Percentiles rank a stretch among this genome's conserved stretches.
These are phyloP conservation scores for Phrynosoma platyrhinos DNA, from an alignment of 2,113 vertebrate genomes.

Conservation along the genomic window DNA sequence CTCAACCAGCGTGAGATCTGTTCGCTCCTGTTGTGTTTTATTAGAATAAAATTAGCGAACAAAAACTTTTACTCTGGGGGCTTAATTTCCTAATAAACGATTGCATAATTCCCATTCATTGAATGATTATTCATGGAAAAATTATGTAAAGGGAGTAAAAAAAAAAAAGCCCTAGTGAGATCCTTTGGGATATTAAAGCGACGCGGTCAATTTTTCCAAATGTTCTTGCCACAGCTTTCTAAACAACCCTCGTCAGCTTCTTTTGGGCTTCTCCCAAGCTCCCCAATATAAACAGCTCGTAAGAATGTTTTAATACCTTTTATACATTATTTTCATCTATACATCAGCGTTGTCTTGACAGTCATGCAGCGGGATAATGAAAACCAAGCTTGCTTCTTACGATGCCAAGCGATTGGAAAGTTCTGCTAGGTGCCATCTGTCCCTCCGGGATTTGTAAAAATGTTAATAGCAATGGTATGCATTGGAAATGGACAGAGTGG, in stretches of 20 bases:
- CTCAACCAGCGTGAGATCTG: constrained; percentile 26
- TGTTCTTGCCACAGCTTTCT: constrained; percentile 72
- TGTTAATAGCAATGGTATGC: constrained; percentile 69
- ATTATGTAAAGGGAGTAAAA: constrained; percentile 80
- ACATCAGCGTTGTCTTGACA: constrained; percentile 67
- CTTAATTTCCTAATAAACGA: constrained; percentile 76
- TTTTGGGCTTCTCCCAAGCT: constrained; percentile 61
- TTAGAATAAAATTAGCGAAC: constrained; percentile 59
- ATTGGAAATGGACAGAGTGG: constrained; percentile 61
- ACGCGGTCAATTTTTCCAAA: constrained; percentile 82
- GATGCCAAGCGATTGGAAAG: constrained; percentile 71
- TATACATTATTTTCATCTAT: constrained; percentile 50
- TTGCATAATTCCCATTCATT: constrained; percentile 77
- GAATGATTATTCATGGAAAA: constrained; percentile 86
- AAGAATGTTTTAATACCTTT: constrained; percentile 65
- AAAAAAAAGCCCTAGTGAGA: constrained; percentile 70
- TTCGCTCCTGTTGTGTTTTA: constrained; percentile 52
- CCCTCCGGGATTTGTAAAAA: constrained; percentile 69
- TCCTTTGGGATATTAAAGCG: constrained; percentile 77
- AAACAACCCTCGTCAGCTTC: constrained; percentile 48
- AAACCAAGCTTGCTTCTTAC: constrained; percentile 65
- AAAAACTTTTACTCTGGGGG: constrained; percentile 71
- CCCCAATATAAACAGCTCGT: constrained; percentile 57
- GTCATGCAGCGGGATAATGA: constrained; percentile 68
- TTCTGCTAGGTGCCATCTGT: constrained; percentile 66